Evolutionary conservation across 2,113 vertebrate species (phyloP).

Genomic region (Emydura subglobosa): DNA sequence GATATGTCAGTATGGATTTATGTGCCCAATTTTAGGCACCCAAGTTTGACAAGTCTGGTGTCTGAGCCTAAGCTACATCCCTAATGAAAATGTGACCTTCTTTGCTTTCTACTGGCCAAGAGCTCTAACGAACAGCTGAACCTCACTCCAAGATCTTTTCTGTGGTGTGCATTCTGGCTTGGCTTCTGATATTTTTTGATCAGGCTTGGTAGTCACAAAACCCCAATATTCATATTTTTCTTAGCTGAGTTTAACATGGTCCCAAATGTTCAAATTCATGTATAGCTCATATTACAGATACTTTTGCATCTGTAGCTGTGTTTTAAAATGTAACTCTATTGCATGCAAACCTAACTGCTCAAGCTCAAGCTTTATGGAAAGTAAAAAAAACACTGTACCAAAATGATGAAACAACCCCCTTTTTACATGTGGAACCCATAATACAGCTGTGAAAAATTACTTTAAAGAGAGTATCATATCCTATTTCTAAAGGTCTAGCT

Average conservation of each 20-base stretch:
- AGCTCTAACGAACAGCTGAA: not conserved
- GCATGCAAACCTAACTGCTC: not conserved
- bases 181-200: not conserved
- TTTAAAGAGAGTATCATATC: not conserved
- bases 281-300: not conserved
- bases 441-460: constrained; percentile 43
- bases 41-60: not conserved
- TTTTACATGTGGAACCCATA: not conserved
- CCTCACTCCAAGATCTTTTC: not conserved
- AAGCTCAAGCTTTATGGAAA: not conserved
- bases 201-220: not conserved
- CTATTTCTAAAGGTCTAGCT: constrained; percentile 26
- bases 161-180: not conserved
- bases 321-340: not conserved
- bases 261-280: not conserved
- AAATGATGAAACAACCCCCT: not conserved
- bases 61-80: not conserved
- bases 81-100: not conserved
- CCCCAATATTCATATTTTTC: not conserved
- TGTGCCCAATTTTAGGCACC: not conserved
- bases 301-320: no score
- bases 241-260: not conserved
- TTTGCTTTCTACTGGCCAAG: not conserved
- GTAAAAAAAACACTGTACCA: not conserved
- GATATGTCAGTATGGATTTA: not conserved